Conservation (phyloP, 2,113 vertebrate genomes). For the Neodontobutis hainanensis region DNA sequence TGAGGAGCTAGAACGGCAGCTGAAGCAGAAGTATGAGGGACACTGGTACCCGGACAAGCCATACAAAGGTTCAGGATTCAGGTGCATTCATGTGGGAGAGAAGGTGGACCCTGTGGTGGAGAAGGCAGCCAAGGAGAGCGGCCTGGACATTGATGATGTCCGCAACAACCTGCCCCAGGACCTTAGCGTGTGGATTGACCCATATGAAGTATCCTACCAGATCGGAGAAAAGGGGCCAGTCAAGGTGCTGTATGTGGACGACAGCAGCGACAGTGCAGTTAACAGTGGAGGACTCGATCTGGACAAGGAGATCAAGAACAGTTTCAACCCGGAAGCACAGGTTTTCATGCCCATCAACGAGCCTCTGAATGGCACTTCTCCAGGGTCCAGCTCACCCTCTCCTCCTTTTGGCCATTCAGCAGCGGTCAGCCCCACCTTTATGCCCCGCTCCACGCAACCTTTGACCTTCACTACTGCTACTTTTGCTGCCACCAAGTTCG, state of each 20-base stretch:
- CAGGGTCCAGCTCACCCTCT: conserved; percentile 90
- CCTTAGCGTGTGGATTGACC: conserved; percentile 98
- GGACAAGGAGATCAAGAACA: conserved; percentile 99
- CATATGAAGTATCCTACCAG: conserved; percentile 98
- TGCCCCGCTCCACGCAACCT: conserved; percentile 95
- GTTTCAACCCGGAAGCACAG: conserved; percentile 98
- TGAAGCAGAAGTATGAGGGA: conserved; percentile 97
- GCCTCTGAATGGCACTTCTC: conserved; percentile 86
- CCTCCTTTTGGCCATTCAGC: conserved; percentile 96
- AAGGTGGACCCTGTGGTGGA: conserved; percentile 98
- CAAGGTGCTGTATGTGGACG: conserved; percentile 97
- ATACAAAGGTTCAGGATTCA: conserved; percentile 97
- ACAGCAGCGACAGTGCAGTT: conserved; percentile 89
- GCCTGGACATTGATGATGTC: conserved; percentile 96
- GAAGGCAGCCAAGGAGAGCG: conserved; percentile 97
- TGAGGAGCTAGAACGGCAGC: conserved; percentile 96
- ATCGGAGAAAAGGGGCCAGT: conserved; percentile 98
- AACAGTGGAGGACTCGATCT: conserved; percentile 86
- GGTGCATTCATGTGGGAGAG: conserved; percentile 96
- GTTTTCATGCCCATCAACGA: conserved; percentile 98
- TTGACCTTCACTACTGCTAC: conserved; percentile 99
- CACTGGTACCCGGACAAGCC: conserved; percentile 99
- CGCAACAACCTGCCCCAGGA: conserved; percentile 98
- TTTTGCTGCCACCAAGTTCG: conserved; percentile 99
- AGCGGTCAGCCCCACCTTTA: conserved; percentile 95